These are phyloP conservation scores for Rhorus exstirpatorius DNA, from an alignment of 2,888 invertebrate species.

Conservation along the genomic window DNA sequence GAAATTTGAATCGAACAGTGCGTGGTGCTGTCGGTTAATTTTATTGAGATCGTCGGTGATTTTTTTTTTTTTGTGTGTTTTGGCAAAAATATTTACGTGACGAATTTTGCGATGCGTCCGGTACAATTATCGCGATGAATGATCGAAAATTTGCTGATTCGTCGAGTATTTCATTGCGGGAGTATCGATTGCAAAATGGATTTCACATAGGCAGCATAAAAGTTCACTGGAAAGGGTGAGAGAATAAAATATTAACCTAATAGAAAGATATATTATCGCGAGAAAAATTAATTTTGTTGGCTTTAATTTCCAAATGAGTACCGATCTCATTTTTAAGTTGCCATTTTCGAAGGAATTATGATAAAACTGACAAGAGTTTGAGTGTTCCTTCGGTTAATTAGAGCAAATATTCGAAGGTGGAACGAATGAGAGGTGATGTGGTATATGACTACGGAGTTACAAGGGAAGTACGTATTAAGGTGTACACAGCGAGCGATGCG, in stretches of 20 bases:
- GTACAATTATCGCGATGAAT: background rate
- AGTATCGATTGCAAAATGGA: conserved; percentile 22
- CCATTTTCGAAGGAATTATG: no score
- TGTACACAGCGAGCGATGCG: background rate
- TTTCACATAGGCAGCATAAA: conserved; percentile 24
- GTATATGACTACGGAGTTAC: background rate
- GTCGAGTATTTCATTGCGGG: conserved; percentile 1
- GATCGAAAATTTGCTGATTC: background rate
- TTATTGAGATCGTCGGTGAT: background rate
- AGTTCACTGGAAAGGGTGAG: background rate
- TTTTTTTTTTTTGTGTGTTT: background rate
- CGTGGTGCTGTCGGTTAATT: no score
- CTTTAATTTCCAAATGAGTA: no score
- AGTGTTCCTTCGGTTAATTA: no score
- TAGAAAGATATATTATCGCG: no score
- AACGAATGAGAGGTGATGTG: conserved; percentile 4
- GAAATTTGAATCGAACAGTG: no score
- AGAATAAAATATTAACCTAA: background rate
- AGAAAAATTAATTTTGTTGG: no score
- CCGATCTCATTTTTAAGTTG: no score
- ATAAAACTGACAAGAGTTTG: no score
- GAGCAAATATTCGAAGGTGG: no score
- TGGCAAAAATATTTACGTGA: background rate
- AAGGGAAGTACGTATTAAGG: conserved; percentile 13
- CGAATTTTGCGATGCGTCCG: background rate